Conservation (phyloP, 2,797 vertebrate genomes). For the Spinibarbus caldwelli region DNA sequence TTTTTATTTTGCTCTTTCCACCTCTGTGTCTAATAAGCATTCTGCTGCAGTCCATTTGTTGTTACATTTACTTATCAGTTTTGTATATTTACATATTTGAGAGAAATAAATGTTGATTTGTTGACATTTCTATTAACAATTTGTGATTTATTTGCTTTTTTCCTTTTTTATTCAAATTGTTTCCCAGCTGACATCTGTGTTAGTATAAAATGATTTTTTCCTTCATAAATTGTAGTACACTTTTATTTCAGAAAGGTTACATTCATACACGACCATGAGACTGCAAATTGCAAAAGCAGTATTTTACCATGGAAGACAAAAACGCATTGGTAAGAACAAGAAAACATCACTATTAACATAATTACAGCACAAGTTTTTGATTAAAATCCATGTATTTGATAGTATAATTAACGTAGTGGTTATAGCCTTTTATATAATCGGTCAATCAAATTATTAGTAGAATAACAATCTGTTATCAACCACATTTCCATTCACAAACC, state of each 20-base stretch:
- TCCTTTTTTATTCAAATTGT: neutral
- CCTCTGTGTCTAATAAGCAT: neutral
- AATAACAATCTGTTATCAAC: neutral
- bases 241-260: slow-evolving; percentile 5
- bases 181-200: neutral
- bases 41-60: slow-evolving; percentile 68
- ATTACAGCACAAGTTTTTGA: neutral
- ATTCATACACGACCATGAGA: neutral
- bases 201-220: neutral
- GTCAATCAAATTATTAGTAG: neutral
- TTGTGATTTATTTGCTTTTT: slow-evolving; percentile 12
- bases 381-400: neutral
- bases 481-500: slow-evolving; percentile 18
- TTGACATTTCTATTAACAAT: slow-evolving; percentile 45
- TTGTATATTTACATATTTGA: slow-evolving; percentile 90
- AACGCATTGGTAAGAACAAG: neutral
- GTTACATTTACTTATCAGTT: slow-evolving; percentile 84
- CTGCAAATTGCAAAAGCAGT: slow-evolving; percentile 27
- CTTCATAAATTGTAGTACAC: neutral
- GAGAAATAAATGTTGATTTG: slow-evolving; percentile 85
- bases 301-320: neutral
- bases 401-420: neutral
- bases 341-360: slow-evolving; percentile 23
- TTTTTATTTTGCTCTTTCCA: slow-evolving; percentile 27
- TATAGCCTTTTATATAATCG: neutral